Evolutionary conservation across 35 echinoderm and acorn worm species (phyloP).

Genomic region (Hemicentrotus pulcherrimus): DNA sequence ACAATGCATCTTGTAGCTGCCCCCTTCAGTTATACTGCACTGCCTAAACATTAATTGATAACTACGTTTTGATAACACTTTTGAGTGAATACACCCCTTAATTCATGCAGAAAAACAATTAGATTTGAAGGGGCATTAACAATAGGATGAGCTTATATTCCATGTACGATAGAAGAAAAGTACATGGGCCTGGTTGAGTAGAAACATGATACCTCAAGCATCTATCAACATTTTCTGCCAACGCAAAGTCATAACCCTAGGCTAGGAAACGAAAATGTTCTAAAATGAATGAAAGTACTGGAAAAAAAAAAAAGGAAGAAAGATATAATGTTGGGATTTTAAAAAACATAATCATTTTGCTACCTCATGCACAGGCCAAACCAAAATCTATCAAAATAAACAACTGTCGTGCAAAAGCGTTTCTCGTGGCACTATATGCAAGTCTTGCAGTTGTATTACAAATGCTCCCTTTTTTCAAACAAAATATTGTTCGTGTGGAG

Average conservation of each 20-base stretch:
- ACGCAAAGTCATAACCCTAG: not conserved
- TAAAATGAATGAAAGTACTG: not conserved
- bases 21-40: not conserved
- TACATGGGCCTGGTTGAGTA: not conserved
- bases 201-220: not conserved
- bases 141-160: not conserved
- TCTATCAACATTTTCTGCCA: slow-evolving; percentile 10
- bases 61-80: no score
- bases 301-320: not conserved
- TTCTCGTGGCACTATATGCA: no score
- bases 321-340: not conserved
- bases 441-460: no score
- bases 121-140: not conserved
- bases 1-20: not conserved
- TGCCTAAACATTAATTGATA: no score
- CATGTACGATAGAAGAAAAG: not conserved
- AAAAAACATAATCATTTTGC: not conserved
- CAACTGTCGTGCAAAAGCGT: no score
- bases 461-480: no score
- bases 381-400: no score
- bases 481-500: no score
- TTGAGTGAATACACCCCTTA: no score
- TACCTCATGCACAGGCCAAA: no score
- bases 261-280: not conserved
- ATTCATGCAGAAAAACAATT: no score